phyloP scores from a whole-genome alignment of 35 echinoderm and acorn worm genomes.

The Stichopus chloronotus region DNA sequence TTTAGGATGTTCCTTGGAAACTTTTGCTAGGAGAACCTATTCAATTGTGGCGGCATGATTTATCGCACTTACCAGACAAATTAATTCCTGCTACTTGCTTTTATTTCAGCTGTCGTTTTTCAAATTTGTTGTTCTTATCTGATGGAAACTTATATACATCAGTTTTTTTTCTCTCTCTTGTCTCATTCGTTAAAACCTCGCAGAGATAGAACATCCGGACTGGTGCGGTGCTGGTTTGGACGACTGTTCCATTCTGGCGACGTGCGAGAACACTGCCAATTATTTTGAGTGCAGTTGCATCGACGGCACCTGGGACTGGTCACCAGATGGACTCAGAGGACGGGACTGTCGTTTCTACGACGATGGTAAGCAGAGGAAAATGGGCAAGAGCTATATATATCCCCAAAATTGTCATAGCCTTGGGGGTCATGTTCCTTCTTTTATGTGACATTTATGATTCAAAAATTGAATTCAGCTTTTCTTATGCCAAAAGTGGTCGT shows the following conservation, averaged over 20 bases:
- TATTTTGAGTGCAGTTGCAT: neutral
- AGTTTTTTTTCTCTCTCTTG: too few species aligned
- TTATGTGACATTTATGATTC: neutral
- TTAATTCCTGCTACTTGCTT: too few species aligned
- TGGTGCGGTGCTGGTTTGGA: neutral
- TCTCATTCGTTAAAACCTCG: too few species aligned
- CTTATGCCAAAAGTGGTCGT: neutral
- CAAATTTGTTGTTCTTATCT: too few species aligned
- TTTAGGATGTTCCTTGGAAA: too few species aligned
- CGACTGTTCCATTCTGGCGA: conserved; percentile 15
- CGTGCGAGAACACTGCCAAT: neutral
- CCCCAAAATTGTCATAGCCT: neutral
- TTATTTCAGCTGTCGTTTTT: too few species aligned
- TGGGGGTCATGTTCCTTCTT: neutral
- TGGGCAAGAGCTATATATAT: neutral
- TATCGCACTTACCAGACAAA: too few species aligned
- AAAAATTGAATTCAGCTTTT: neutral
- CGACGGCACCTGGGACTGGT: neutral
- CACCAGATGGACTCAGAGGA: neutral
- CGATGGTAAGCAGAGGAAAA: neutral
- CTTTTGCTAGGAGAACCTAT: too few species aligned
- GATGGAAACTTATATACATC: too few species aligned
- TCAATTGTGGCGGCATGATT: too few species aligned
- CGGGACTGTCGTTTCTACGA: neutral
- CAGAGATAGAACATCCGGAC: neutral